phyloP scores from a whole-genome alignment of 2,797 vertebrate genomes.

The Pipistrellus nathusii region DNA sequence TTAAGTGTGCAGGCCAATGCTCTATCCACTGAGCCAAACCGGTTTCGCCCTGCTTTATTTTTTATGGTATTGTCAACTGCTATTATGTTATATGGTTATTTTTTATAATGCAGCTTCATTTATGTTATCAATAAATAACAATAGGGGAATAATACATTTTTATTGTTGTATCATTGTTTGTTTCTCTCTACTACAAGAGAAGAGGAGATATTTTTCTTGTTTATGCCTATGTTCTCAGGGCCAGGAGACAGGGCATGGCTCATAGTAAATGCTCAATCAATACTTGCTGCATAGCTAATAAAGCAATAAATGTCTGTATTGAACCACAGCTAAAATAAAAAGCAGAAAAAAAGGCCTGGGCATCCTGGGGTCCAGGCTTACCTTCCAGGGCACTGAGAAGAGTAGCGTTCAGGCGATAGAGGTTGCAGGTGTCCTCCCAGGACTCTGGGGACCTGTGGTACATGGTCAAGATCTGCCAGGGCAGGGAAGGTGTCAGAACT shows the following conservation, averaged over 20 bases:
- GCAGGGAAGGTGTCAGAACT: neutral
- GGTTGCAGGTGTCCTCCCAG: slow-evolving; percentile 26
- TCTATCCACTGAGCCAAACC: too few species aligned
- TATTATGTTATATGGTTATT: neutral
- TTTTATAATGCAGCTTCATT: neutral
- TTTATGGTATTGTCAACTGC: too few species aligned
- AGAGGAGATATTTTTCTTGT: slow-evolving; percentile 12
- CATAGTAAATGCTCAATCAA: neutral
- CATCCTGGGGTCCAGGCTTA: neutral
- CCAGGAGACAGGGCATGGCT: neutral
- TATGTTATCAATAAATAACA: neutral
- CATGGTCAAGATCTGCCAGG: slow-evolving; percentile 67
- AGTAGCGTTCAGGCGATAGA: slow-evolving; percentile 49
- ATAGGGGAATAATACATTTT: neutral
- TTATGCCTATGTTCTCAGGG: neutral
- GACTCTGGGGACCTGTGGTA: slow-evolving; percentile 34
- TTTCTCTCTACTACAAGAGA: neutral
- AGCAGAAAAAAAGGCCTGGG: neutral
- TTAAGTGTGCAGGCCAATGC: too few species aligned
- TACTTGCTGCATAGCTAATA: neutral
- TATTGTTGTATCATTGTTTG: neutral
- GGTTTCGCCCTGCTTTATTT: too few species aligned
- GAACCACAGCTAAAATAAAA: neutral
- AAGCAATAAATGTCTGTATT: neutral
- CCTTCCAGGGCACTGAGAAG: neutral